phyloP scores from a whole-genome alignment of 92 coral and sea anemone genomes.

The Actinernus sp. region DNA sequence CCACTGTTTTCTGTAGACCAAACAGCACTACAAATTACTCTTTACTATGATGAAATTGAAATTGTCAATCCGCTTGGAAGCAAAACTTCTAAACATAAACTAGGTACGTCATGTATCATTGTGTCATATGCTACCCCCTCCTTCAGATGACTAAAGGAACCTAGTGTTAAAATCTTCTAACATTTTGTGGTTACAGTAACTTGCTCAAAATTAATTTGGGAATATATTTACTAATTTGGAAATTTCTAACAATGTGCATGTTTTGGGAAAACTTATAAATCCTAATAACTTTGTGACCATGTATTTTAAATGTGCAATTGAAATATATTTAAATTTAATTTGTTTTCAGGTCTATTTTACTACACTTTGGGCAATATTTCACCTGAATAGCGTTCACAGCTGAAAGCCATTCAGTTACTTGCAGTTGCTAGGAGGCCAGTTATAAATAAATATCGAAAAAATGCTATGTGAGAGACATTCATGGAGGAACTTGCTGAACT shows the following conservation, averaged over 20 bases:
- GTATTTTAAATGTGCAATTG: too few species aligned
- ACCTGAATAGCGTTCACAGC: constrained; percentile 12
- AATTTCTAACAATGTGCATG: too few species aligned
- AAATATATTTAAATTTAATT: too few species aligned
- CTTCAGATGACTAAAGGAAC: too few species aligned
- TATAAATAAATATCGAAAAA: neutral
- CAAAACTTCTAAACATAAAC: constrained; percentile 22
- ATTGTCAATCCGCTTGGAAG: constrained; percentile 34
- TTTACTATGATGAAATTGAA: constrained; percentile 40
- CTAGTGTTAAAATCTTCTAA: too few species aligned
- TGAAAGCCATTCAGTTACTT: constrained; percentile 20
- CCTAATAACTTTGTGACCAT: too few species aligned
- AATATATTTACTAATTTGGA: too few species aligned
- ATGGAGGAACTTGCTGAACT: constrained; percentile 14
- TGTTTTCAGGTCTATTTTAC: constrained; percentile 20
- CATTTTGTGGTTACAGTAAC: too few species aligned
- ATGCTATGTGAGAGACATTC: neutral
- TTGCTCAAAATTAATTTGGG: too few species aligned
- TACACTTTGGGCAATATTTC: constrained; percentile 24
- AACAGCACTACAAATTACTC: constrained; percentile 22
- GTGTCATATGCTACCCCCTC: too few species aligned
- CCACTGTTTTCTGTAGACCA: constrained; percentile 14
- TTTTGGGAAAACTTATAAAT: too few species aligned
- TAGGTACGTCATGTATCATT: neutral
- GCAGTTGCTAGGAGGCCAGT: constrained; percentile 12